Evolutionary conservation across 2,113 vertebrate genomes (phyloP), one percentile per base, ranked within the genome.

Genomic region (Monopterus albus): DNA sequence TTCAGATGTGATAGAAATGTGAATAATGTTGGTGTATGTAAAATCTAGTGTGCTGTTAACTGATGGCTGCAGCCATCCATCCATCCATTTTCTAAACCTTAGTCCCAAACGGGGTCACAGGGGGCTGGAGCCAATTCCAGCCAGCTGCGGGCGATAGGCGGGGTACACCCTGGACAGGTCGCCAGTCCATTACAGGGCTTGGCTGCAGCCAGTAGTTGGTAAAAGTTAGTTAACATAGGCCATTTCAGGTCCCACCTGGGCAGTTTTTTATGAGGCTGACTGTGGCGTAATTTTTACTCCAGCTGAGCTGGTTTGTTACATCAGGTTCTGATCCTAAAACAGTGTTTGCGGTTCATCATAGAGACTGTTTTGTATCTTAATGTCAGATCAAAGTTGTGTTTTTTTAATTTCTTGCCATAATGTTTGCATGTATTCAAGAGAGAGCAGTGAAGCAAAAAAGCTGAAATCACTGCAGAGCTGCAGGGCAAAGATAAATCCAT

Each of bases 401-500:
- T 62, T 57, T 17, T 61, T 50, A n/a, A n/a, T 38, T 45, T 39
- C 4, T 31, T 40, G 21, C 21, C 65, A 55, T 7, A 40, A 43
- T 59, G 8, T 49, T 61, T 73, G 59, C 56, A 29, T 61, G 49
- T 50, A 15, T 64, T 78, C 20, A 72, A 55, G 45, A 58, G 43
- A 63, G 46, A 64, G 50, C 82, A 72, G 58, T 49, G 36, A 66
- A 72, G 70, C 72, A 82, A 72, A 62, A 63, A 35, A 60, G 49
- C 5, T 5, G 8, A 74, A 52, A 46, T 69, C 40, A 49, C 43
- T 72, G 42, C 39, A 57, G 60, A 23, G 57, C 82, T 65, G 40
- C 18, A 31, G 76, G 73, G 42, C 42, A 78, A 51, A 80, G 63
- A 82, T 84, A 80, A 82, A 86, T 70, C 60, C 9, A 61, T 63